A percentile compares a stretch with the other conserved stretches of the same genome.
Evolutionary conservation across 1,140 invertebrate genomes (phyloP).

Genomic region (Neodiprion pinetum): DNA sequence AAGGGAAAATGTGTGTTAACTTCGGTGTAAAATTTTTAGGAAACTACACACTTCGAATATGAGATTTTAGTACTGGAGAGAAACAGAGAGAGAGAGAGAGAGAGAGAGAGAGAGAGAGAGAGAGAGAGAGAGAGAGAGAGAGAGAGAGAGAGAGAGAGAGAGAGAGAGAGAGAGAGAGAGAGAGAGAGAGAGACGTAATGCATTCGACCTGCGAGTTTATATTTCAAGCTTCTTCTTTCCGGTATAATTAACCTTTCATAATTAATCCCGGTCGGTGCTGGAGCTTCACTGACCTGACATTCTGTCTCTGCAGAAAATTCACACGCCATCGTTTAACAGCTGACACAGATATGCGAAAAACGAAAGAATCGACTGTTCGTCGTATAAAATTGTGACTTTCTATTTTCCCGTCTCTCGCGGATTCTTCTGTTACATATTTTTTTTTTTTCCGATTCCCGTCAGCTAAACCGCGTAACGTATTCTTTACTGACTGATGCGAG

Average conservation of each 20-base stretch:
- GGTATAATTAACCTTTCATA: not conserved
- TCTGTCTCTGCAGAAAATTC: not conserved
- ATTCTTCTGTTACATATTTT: no score
- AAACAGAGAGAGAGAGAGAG: slow-evolving; percentile 18
- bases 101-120: slow-evolving; percentile 18
- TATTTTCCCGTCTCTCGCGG: no score
- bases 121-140: slow-evolving; percentile 19
- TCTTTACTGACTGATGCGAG: no score
- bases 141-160: slow-evolving; percentile 20
- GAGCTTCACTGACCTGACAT: not conserved
- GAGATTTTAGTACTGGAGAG: slow-evolving; percentile 12
- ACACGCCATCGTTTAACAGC: not conserved
- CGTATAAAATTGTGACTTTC: no score
- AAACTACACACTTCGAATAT: no score
- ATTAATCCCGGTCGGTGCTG: not conserved
- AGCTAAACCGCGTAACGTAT: no score
- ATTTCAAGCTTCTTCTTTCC: no score
- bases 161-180: slow-evolving; percentile 21
- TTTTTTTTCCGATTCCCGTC: no score
- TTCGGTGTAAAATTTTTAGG: no score
- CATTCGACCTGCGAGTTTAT: not conserved
- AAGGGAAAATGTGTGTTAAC: no score
- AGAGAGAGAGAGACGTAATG: slow-evolving; percentile 12
- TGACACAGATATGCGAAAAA: no score
- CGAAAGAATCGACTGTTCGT: no score